Base-by-base conservation (phyloP, 2,113 vertebrate genomes). In the Urocolius indicus region DNA sequence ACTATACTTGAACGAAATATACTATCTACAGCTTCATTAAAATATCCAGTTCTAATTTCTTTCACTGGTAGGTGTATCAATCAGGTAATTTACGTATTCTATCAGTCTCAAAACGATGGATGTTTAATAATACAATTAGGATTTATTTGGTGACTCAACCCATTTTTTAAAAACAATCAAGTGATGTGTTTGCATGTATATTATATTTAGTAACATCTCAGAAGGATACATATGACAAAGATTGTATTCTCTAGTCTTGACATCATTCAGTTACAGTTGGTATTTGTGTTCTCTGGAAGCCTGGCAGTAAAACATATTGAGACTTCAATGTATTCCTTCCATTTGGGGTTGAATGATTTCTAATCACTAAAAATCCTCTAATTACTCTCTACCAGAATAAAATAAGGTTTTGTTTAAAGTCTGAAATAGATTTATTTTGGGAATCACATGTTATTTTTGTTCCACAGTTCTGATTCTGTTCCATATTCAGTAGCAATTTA, bases 401-500 rank as follows among this genome's bases (percentile, higher is more conserved):
- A 90, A 91, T 63, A 85, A 81, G 38, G 8, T 82, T 91, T 87
- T 59, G 45, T 73, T 89, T 79, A 85, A 95, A 87, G 43, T 11
- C 67, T 83, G 71, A 73, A 91, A 73, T 66, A 30, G 3, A 24
- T 93, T 72, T 75, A 82, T 82, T 95, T 92, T 91, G 30, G n/a
- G 58, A 89, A 82, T 77, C 9, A 3, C 66, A 22, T 51, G 58
- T 67, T 93, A 62, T 88, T 94, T 95, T 90, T 55, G 48, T 86
- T 93, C 32, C 29, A n/a, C 27, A 86, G 43, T 48, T 84, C 86
- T 74, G 76, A 86, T 77, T 86, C 63, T 87, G n/a, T 58, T 89
- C 51, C 43, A 77, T 92, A 81, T 95, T 92, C 76, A 88, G 51
- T 48, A 89, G 68, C 51, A 93, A 71, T 90, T 93, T 86, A 74